A percentile compares a stretch with the other conserved stretches of the same genome.
Evolutionary conservation across 2,113 vertebrate genomes (phyloP).

Genomic region (Pterocles burchelli): DNA sequence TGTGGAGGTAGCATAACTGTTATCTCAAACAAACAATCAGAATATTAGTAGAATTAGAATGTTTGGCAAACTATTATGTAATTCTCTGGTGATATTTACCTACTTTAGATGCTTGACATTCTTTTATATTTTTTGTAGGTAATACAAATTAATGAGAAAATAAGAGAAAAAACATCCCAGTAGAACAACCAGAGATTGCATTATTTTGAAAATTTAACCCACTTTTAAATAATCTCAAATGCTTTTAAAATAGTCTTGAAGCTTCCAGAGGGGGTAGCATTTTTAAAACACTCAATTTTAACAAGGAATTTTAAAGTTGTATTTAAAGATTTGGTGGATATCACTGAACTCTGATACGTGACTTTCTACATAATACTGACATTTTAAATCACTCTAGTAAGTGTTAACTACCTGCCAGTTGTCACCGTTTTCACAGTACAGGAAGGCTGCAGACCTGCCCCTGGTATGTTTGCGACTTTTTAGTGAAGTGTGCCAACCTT

Average conservation of each 20-base stretch:
- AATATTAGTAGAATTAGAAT: not conserved
- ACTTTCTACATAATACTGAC: not conserved
- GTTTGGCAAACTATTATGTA: not conserved
- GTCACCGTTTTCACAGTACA: not conserved
- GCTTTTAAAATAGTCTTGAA: not conserved
- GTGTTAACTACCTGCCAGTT: not conserved
- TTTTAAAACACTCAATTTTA: not conserved
- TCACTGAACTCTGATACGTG: not conserved
- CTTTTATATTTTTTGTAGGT: not conserved
- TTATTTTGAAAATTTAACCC: not conserved
- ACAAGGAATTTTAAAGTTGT: not conserved
- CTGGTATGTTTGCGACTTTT: not conserved
- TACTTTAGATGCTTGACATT: not conserved
- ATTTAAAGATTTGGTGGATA: not conserved
- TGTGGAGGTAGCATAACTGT: not conserved
- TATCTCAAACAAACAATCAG: not conserved
- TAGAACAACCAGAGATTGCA: not conserved
- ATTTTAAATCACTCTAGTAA: not conserved
- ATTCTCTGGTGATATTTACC: not conserved
- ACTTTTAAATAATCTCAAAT: not conserved
- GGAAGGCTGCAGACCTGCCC: not conserved
- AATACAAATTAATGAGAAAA: not conserved
- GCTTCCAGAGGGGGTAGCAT: not conserved
- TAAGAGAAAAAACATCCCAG: not conserved
- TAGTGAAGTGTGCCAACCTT: not conserved